phyloP scores from a whole-genome alignment of 2,113 vertebrate genomes.

The Syngnathus scovelli region DNA sequence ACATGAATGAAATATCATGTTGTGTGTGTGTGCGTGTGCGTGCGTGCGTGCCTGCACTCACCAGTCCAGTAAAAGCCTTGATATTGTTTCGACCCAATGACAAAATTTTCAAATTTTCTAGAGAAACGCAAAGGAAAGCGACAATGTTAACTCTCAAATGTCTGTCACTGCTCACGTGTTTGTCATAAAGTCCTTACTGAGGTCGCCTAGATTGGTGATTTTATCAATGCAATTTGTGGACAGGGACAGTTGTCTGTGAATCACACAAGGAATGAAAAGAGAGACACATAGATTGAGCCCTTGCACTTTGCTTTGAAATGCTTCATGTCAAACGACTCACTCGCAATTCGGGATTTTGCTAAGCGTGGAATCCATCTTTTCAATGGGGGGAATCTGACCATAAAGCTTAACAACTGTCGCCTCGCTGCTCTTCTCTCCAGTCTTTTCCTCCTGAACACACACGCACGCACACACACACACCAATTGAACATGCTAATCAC shows the following conservation, averaged over 20 bases:
- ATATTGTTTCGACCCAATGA: conserved; percentile 95
- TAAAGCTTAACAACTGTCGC: conserved; percentile 89
- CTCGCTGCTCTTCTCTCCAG: conserved; percentile 80
- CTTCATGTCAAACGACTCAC: conserved; percentile 70
- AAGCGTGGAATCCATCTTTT: conserved; percentile 91
- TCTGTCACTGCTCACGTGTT: not conserved
- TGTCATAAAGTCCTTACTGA: conserved; percentile 80
- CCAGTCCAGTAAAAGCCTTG: conserved; percentile 90
- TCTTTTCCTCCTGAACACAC: conserved; percentile 81
- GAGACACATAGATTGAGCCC: not conserved
- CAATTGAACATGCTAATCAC: not conserved
- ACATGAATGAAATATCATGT: not conserved
- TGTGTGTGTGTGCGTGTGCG: no score
- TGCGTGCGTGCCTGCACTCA: conserved; percentile 55
- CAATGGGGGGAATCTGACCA: conserved; percentile 86
- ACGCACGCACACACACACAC: no score
- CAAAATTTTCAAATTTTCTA: conserved; percentile 91
- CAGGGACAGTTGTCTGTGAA: conserved; percentile 85
- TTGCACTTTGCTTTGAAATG: not conserved
- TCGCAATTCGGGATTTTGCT: conserved; percentile 85
- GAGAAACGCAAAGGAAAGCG: conserved; percentile 13
- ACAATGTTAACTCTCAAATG: not conserved
- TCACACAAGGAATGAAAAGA: not conserved
- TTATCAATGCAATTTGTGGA: conserved; percentile 98
- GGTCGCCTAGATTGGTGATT: conserved; percentile 88